Percentiles rank a stretch among this genome's conserved stretches.
Evolutionary conservation across 1,140 invertebrate species (phyloP).

Genomic region (Phortica variegata): DNA sequence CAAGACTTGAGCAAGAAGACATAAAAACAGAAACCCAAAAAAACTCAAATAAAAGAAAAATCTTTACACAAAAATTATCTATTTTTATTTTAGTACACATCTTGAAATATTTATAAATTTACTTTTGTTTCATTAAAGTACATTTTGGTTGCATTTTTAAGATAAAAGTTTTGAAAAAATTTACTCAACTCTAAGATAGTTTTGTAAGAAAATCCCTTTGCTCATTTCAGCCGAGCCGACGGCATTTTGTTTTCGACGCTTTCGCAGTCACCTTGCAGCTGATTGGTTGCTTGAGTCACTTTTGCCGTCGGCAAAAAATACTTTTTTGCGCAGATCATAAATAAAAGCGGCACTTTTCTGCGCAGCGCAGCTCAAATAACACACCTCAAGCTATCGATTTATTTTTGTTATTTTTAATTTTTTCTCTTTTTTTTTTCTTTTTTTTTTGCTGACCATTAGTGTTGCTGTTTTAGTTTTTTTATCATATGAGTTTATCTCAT

Average conservation of each 20-base stretch:
- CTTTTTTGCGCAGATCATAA: too few relatives aligned
- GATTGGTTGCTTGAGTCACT: neutral
- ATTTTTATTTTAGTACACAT: slow-evolving; percentile 6
- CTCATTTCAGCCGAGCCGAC: too few relatives aligned
- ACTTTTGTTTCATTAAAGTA: neutral
- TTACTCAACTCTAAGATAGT: too few relatives aligned
- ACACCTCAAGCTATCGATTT: neutral
- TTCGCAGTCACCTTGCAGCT: too few relatives aligned
- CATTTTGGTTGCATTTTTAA: neutral
- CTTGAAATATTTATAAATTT: slow-evolving; percentile 7
- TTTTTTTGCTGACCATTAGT: neutral
- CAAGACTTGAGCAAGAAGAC: slow-evolving; percentile 25
- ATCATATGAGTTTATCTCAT: neutral
- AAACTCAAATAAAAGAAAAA: slow-evolving; percentile 51
- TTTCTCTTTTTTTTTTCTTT: neutral
- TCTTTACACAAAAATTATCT: slow-evolving; percentile 44
- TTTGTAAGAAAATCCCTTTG: too few relatives aligned
- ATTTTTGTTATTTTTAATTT: slow-evolving; percentile 3
- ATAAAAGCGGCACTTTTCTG: too few relatives aligned
- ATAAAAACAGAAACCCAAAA: slow-evolving; percentile 27
- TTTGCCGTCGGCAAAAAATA: slow-evolving; percentile 29
- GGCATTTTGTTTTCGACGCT: too few relatives aligned
- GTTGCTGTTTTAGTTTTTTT: neutral
- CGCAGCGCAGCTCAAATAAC: too few relatives aligned
- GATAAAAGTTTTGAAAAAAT: neutral